Percentiles rank a stretch among this genome's conserved stretches.
These are phyloP conservation scores for Formica aserva DNA, from an alignment of 2,888 invertebrate species.

Conservation along the genomic window DNA sequence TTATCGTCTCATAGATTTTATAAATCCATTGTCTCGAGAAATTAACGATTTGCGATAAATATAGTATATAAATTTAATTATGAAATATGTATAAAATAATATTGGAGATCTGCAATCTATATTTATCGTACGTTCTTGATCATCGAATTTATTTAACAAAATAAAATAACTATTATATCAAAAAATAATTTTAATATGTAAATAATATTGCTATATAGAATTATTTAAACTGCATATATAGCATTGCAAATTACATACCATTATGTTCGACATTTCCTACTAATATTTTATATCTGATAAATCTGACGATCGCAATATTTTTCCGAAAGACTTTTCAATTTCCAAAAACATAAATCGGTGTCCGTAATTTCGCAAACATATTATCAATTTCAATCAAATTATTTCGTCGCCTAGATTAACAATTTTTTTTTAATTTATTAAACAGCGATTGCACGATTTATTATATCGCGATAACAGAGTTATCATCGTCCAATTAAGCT, in stretches of 20 bases:
- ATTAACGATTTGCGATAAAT: not conserved
- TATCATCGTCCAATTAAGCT: constrained; percentile 43
- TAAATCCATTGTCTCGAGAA: not conserved
- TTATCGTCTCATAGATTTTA: not conserved
- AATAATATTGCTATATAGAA: not conserved
- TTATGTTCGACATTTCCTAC: not conserved
- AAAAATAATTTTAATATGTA: constrained; percentile 3
- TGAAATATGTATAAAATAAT: not conserved
- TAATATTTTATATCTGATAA: not conserved
- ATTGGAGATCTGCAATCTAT: not conserved
- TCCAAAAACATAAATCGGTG: not conserved
- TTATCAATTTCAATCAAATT: constrained; percentile 12
- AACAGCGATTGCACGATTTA: constrained; percentile 38
- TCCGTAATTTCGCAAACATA: constrained; percentile 28
- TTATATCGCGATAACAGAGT: constrained; percentile 33
- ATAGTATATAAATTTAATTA: not conserved
- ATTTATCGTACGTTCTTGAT: not conserved
- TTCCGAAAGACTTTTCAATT: constrained; percentile 6
- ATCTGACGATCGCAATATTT: not conserved
- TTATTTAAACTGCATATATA: not conserved
- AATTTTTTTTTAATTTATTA: constrained; percentile 30
- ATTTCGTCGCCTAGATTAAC: not conserved
- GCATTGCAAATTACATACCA: not conserved
- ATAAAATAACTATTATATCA: not conserved
- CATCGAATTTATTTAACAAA: not conserved